Evolutionary conservation across 2,797 vertebrate genomes (phyloP).

Genomic region (Streptopelia turtur): DNA sequence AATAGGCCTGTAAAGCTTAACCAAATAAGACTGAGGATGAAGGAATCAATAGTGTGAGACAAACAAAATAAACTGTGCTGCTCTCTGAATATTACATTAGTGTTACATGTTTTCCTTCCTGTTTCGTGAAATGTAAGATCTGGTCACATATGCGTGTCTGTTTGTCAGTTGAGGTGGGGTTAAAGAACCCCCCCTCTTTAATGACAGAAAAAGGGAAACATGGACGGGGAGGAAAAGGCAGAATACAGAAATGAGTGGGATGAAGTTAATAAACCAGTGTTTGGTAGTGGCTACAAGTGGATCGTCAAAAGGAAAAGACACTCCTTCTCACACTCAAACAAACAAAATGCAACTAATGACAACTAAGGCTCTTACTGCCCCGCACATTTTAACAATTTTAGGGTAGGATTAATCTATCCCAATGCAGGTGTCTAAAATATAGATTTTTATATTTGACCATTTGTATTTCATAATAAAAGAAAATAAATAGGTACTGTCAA

Average conservation of each 20-base stretch:
- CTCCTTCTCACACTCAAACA: accelerated
- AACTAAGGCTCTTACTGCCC: background rate
- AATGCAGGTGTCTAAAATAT: background rate
- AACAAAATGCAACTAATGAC: accelerated
- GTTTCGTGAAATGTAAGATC: background rate
- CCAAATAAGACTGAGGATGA: slow-evolving; percentile 8
- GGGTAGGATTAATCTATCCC: background rate
- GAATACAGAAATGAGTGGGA: background rate
- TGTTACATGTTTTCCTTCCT: background rate
- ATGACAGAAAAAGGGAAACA: background rate
- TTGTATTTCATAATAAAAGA: background rate
- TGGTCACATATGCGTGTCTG: background rate
- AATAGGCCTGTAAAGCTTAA: slow-evolving; percentile 14
- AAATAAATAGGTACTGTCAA: background rate
- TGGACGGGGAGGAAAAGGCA: background rate
- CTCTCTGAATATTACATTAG: background rate
- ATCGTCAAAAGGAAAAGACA: background rate
- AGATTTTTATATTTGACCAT: background rate
- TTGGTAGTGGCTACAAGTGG: background rate
- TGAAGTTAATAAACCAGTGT: background rate
- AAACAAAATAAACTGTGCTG: slow-evolving; percentile 13
- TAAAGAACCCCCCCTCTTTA: background rate
- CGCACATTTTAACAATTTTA: background rate
- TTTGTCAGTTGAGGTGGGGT: background rate
- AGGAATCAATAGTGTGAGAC: background rate